Evolutionary conservation across 2,797 vertebrate species (phyloP), one percentile per base, ranked within the genome.

Genomic region (Carduelis carduelis): DNA sequence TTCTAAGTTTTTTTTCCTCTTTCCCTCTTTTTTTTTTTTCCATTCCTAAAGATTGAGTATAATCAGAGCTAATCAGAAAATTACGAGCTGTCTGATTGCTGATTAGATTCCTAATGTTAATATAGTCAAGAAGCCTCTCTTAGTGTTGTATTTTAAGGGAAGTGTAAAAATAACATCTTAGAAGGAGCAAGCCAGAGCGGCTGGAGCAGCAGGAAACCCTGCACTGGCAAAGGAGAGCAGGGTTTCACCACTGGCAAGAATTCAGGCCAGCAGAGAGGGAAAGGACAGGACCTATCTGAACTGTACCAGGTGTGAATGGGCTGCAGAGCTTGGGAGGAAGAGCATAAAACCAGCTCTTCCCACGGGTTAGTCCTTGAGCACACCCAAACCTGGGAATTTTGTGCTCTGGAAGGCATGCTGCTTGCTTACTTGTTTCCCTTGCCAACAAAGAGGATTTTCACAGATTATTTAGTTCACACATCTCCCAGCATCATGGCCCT

Each of bases 11-110:
- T 92, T 88, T 88, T 82, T 64, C 94, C 75, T 83, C 95, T 95
- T 95, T 94, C 74, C 74, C 87, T 79, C 90, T 84, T 96, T 94
- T 94, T 95, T 81, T 15, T 84, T 85, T 92, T 80, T 43, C 24
- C 91, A 84, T 98, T 97, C 97, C 96, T 96, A 77, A 96, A 98
- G 97, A 95, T 97, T 98, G 96, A 96, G 97, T 97, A 98, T 98
- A 98, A 98, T 98, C 98, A 98, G 97, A 98, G 97, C 98, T 98
- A 98, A 98, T 98, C 98, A 98, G 98, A 98, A 98, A 98, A 98
- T 98, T 98, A 98, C 98, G 98, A 98, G 97, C 97, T 98, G 98
- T 97, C 98, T 98, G 98, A 98, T 98, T 98, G 98, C 98, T 98
- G 98, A 98, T 98, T 98, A 98, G 98, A 98, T 98, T 98, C 96